Percentiles rank a stretch among this genome's conserved stretches.
Evolutionary conservation across 1,140 invertebrate genomes (phyloP).

Genomic region (Idris sp.): DNA sequence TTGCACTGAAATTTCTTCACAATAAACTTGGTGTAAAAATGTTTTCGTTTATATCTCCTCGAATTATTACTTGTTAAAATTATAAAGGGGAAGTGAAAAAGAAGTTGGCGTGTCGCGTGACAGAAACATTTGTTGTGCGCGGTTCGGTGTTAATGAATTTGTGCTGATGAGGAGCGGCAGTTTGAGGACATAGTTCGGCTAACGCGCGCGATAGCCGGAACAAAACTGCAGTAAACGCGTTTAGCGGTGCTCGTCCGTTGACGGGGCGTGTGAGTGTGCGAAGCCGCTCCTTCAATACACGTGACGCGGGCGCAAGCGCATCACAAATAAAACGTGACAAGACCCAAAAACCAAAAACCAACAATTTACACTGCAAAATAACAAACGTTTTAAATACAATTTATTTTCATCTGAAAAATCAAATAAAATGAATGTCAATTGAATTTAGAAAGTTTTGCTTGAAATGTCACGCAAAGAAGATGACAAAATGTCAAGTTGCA

Average conservation of each 20-base stretch:
- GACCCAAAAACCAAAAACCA: too few species aligned
- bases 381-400: too few species aligned
- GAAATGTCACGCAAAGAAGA: too few species aligned
- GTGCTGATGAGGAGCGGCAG: constrained; percentile 23
- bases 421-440: too few species aligned
- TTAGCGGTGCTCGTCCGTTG: constrained; percentile 41
- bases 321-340: too few species aligned
- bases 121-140: constrained; percentile 31
- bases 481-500: too few species aligned
- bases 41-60: too few species aligned
- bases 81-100: constrained; percentile 14
- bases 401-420: too few species aligned
- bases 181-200: constrained; percentile 55
- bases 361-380: too few species aligned
- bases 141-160: constrained; percentile 49
- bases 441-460: too few species aligned
- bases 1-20: too few species aligned
- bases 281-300: constrained; percentile 50
- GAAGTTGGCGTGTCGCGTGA: constrained; percentile 40
- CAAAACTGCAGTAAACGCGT: constrained; percentile 66
- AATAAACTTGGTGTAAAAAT: neutral
- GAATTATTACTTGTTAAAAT: constrained; percentile 15
- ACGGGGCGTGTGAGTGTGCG: constrained; percentile 28
- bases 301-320: constrained; percentile 65
- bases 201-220: constrained; percentile 63